phyloP scores from a whole-genome alignment of 2,888 invertebrate genomes.

The Sphecodes monilicornis region DNA sequence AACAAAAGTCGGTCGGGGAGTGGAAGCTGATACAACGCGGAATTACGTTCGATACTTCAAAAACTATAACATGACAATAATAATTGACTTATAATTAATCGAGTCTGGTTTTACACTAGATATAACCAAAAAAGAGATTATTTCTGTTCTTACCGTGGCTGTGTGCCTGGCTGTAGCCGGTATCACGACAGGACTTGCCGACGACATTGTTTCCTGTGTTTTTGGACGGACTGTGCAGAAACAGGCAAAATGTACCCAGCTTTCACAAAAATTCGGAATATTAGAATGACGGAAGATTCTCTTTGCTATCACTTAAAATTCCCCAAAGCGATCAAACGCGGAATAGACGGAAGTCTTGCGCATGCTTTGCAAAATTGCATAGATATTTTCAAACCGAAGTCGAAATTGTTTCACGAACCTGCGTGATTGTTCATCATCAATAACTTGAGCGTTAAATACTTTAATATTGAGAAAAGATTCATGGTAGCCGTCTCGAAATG shows the following conservation, averaged over 20 bases:
- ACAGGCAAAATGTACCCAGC: slow-evolving; percentile 33
- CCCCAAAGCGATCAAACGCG: slow-evolving; percentile 47
- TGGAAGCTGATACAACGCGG: background rate
- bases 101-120: slow-evolving; percentile 24
- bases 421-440: slow-evolving; percentile 21
- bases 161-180: slow-evolving; percentile 94
- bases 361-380: slow-evolving; percentile 53
- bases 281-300: slow-evolving; percentile 43
- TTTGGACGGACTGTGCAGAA: slow-evolving; percentile 55
- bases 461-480: background rate
- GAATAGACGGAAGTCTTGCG: slow-evolving; percentile 47
- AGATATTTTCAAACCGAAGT: slow-evolving; percentile 24
- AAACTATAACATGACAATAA: slow-evolving; percentile 20
- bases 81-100: slow-evolving; percentile 65
- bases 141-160: slow-evolving; percentile 89
- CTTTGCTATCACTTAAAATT: slow-evolving; percentile 50
- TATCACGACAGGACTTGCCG: slow-evolving; percentile 90
- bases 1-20: background rate
- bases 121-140: slow-evolving; percentile 56
- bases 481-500: background rate
- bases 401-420: slow-evolving; percentile 29
- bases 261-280: slow-evolving; percentile 61
- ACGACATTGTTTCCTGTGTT: slow-evolving; percentile 77
- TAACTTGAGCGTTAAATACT: slow-evolving; percentile 18
- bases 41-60: background rate